Conservation (phyloP, 2,113 vertebrate species). For the Mesitornis unicolor region DNA sequence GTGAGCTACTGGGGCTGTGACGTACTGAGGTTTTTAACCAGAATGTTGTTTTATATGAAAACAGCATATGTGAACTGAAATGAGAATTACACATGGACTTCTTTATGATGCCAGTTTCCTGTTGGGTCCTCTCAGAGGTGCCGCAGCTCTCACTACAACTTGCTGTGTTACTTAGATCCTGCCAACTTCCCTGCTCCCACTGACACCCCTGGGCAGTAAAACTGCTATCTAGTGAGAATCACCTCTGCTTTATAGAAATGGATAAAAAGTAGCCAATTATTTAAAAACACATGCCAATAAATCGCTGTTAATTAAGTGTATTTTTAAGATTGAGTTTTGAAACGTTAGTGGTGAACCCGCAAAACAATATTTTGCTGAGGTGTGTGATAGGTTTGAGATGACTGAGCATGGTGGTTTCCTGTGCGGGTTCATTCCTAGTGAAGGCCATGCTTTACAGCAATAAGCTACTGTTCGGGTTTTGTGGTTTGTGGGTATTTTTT, state of each 20-base stretch:
- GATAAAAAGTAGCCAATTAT: not conserved
- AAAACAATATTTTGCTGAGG: not conserved
- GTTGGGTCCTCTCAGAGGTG: not conserved
- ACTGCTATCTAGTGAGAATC: not conserved
- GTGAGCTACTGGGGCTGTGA: not conserved
- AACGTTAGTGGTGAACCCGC: not conserved
- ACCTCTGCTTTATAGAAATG: not conserved
- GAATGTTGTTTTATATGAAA: not conserved
- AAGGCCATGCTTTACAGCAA: not conserved
- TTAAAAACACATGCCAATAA: not conserved
- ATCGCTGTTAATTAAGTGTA: not conserved
- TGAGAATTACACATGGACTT: not conserved
- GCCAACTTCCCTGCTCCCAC: not conserved
- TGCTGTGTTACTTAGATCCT: not conserved
- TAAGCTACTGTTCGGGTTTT: not conserved
- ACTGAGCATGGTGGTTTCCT: not conserved
- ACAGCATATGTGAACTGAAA: not conserved
- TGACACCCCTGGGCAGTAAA: not conserved
- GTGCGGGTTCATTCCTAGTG: not conserved
- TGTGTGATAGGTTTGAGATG: not conserved
- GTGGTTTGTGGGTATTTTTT: not conserved
- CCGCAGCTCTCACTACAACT: not conserved
- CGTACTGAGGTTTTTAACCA: not conserved
- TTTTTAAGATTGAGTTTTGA: not conserved
- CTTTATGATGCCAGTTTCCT: not conserved